Conservation (phyloP, 2,888 invertebrate genomes). For the Caenorhabditis panamensis region DNA sequence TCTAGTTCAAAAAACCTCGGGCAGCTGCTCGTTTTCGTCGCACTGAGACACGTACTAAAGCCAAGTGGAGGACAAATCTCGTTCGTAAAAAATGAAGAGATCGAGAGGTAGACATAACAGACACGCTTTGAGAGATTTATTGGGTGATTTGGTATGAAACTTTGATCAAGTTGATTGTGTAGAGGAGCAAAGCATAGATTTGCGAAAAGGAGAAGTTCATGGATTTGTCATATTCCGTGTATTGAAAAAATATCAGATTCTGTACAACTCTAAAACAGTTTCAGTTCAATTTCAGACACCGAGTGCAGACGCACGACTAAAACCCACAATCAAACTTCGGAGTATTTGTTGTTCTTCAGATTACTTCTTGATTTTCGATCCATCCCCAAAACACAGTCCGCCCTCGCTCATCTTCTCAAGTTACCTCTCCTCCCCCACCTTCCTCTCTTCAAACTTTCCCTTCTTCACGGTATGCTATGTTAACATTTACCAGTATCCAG, state of each 20-base stretch:
- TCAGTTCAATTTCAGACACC: too few relatives aligned
- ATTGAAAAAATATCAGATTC: too few relatives aligned
- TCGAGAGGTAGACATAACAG: conserved; percentile 33
- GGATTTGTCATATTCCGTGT: too few relatives aligned
- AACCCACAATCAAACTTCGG: too few relatives aligned
- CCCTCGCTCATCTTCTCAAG: conserved; percentile 42
- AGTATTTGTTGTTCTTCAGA: background rate
- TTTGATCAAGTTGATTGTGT: conserved; percentile 2
- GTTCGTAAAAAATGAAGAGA: conserved; percentile 36
- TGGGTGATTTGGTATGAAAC: conserved; percentile 1
- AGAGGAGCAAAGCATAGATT: background rate
- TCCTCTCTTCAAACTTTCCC: conserved; percentile 18
- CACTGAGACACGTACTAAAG: conserved; percentile 36
- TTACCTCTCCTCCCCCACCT: conserved; percentile 36
- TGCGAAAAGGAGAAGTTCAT: background rate
- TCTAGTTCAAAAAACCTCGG: conserved; percentile 37
- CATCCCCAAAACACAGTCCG: conserved; percentile 34
- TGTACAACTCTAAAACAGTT: too few relatives aligned
- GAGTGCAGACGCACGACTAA: too few relatives aligned
- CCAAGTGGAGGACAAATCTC: conserved; percentile 35
- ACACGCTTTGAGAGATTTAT: conserved; percentile 24
- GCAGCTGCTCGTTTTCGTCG: conserved; percentile 45
- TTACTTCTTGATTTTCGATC: conserved; percentile 17
- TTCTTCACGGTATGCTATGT: conserved; percentile 30
- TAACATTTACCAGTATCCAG: conserved; percentile 51